Evolutionary conservation across 2,797 vertebrate genomes (phyloP).

Genomic region (Gymnothorax reevesii): DNA sequence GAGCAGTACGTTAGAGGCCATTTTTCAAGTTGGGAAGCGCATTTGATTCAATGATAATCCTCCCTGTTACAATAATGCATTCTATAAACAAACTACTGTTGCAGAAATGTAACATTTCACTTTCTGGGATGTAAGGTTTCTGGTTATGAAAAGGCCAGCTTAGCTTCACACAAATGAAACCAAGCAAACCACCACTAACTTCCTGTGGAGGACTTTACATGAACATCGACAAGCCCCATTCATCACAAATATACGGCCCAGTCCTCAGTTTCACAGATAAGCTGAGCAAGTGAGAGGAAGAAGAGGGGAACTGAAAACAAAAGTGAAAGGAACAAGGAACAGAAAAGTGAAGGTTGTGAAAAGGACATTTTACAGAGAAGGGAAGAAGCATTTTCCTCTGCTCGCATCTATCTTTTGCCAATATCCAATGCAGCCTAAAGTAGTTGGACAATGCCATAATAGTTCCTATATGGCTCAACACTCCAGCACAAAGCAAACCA

Average conservation of each 20-base stretch:
- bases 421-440: background rate
- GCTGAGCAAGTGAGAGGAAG: background rate
- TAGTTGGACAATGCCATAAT: no score
- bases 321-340: background rate
- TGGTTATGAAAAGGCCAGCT: background rate
- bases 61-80: background rate
- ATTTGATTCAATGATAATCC: background rate
- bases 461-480: no score
- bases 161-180: background rate
- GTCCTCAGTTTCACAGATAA: background rate
- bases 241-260: background rate
- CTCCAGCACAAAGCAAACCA: no score
- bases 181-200: constrained; percentile 1
- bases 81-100: background rate
- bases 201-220: constrained; percentile 5
- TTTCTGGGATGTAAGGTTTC: background rate
- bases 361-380: background rate
- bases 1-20: background rate
- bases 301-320: background rate
- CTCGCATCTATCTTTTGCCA: background rate
- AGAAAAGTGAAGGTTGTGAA: background rate
- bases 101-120: background rate
- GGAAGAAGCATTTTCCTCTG: background rate
- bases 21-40: background rate
- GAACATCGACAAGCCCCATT: background rate